Percentiles rank a stretch among this genome's conserved stretches.
These are phyloP conservation scores for Datnioides undecimradiatus DNA, from an alignment of 2,113 vertebrate species.

Conservation along the genomic window DNA sequence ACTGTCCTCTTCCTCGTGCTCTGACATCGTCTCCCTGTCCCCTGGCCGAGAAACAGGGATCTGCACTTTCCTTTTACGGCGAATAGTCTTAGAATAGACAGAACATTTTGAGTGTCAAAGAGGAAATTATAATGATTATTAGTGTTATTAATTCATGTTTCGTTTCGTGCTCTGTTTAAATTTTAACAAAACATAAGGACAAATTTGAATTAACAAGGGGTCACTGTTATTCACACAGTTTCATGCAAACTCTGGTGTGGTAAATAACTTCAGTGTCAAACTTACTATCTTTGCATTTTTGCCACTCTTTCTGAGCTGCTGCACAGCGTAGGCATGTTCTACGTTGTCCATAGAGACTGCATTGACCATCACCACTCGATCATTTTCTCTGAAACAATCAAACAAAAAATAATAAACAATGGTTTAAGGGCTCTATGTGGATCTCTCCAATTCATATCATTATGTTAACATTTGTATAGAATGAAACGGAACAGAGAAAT, in stretches of 20 bases:
- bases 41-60: constrained; percentile 90
- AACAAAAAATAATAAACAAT: not conserved
- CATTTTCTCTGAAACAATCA: constrained; percentile 90
- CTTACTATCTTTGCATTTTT: constrained; percentile 99
- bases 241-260: not conserved
- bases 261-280: constrained; percentile 17
- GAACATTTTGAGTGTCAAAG: constrained; percentile 1
- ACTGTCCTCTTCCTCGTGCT: constrained; percentile 90
- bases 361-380: constrained; percentile 98
- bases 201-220: too few relatives aligned
- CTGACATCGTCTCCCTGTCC: constrained; percentile 91
- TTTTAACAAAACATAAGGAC: too few relatives aligned
- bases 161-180: not conserved
- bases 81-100: constrained; percentile 88
- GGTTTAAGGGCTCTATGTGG: not conserved
- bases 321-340: constrained; percentile 97
- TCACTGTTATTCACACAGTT: not conserved
- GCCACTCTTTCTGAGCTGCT: constrained; percentile 97
- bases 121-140: not conserved
- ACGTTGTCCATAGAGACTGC: constrained; percentile 99
- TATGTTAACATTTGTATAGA: not conserved
- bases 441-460: not conserved
- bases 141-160: too few relatives aligned
- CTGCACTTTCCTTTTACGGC: constrained; percentile 97
- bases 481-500: not conserved